phyloP scores from a whole-genome alignment of 2,113 vertebrate genomes.

The Camarhynchus parvulus region DNA sequence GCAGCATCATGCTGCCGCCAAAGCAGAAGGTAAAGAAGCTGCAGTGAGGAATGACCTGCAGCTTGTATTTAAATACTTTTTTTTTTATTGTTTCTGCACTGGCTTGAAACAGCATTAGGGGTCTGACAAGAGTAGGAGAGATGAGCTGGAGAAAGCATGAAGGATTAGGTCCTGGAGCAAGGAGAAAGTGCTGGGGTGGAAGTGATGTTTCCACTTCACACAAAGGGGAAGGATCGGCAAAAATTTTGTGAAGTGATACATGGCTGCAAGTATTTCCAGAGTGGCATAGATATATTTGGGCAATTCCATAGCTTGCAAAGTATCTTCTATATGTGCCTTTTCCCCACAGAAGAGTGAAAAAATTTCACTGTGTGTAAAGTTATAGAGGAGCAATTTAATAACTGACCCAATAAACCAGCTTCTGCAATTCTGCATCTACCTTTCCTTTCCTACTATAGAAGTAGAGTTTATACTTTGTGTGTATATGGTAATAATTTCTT shows the following conservation, averaged over 20 bases:
- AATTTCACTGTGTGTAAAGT: neutral
- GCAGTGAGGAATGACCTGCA: neutral
- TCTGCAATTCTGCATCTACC: neutral
- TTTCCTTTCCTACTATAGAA: neutral
- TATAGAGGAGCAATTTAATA: neutral
- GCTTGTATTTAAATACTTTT: neutral
- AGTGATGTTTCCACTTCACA: neutral
- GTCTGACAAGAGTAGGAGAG: neutral
- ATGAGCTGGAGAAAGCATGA: neutral
- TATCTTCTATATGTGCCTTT: neutral
- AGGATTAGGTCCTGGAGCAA: neutral
- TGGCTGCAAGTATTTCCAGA: neutral
- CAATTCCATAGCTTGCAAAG: neutral
- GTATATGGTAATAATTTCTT: neutral
- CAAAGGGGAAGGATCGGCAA: neutral
- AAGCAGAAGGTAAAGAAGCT: constrained; percentile 1
- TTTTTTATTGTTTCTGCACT: neutral
- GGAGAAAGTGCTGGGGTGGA: neutral
- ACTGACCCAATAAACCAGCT: neutral
- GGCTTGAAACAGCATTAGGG: neutral
- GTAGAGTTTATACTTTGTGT: neutral
- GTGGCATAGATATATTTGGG: neutral
- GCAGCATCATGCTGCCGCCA: neutral
- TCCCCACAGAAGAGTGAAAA: neutral
- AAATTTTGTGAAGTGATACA: neutral